These are phyloP conservation scores for Cotesia typhae DNA, from an alignment of 1,140 invertebrate species.

Conservation along the genomic window DNA sequence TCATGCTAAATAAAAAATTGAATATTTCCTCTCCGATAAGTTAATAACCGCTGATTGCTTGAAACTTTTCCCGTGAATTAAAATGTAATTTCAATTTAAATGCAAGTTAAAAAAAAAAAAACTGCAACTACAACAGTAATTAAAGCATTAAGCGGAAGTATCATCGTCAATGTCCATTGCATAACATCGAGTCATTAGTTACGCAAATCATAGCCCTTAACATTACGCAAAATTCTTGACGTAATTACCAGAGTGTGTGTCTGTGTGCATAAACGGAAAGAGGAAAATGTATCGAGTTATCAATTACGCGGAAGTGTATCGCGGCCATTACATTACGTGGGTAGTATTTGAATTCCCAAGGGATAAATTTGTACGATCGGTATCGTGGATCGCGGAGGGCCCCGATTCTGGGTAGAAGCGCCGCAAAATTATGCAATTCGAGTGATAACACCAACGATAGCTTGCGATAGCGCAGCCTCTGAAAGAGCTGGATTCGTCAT, in stretches of 20 bases:
- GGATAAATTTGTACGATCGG: background rate
- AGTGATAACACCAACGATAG: background rate
- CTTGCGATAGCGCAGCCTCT: background rate
- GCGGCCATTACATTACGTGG: background rate
- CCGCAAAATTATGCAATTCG: background rate
- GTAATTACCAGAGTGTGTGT: background rate
- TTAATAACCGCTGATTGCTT: too few species aligned
- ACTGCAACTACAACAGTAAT: too few species aligned
- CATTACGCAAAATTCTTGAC: background rate
- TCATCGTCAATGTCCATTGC: too few species aligned
- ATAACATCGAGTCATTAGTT: too few species aligned
- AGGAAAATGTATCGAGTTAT: slow-evolving; percentile 8
- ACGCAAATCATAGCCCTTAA: too few species aligned
- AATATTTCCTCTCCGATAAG: too few species aligned
- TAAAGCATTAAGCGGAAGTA: too few species aligned
- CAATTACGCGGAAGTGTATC: slow-evolving; percentile 7
- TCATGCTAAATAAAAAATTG: too few species aligned
- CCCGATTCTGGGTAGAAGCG: background rate
- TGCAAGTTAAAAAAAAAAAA: too few species aligned
- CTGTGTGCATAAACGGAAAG: background rate
- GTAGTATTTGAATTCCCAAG: background rate
- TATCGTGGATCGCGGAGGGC: background rate
- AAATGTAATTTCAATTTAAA: too few species aligned
- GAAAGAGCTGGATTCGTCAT: slow-evolving; percentile 4
- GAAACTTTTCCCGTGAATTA: too few species aligned